Conservation (phyloP, 2,797 vertebrate species). For the Dendrocincla fuliginosa region DNA sequence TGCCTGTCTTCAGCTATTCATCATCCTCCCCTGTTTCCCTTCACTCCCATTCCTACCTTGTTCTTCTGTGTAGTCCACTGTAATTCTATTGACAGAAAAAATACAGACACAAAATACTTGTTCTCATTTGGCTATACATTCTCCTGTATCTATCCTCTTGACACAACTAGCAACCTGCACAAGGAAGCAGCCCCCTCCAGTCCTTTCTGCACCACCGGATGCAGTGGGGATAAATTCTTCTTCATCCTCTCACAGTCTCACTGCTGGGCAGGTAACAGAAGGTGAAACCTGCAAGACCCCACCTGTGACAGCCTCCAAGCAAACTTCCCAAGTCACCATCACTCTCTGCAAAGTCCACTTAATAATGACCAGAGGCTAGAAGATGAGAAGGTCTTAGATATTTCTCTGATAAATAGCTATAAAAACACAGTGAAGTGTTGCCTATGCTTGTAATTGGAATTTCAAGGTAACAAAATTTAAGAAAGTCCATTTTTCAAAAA, state of each 20-base stretch:
- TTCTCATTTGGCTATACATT: background rate
- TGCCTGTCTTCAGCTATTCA: background rate
- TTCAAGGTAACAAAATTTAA: background rate
- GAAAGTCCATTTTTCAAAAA: background rate
- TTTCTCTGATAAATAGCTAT: background rate
- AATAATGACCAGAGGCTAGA: background rate
- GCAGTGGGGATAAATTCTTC: background rate
- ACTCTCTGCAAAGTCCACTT: background rate
- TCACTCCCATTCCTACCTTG: background rate
- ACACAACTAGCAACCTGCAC: background rate
- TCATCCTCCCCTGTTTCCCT: background rate
- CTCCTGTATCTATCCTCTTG: background rate
- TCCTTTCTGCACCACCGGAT: background rate
- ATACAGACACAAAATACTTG: background rate
- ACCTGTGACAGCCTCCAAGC: background rate
- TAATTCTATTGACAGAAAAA: background rate
- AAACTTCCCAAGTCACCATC: background rate
- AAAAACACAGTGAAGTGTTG: background rate
- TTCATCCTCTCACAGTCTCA: fast-evolving
- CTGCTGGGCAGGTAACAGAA: background rate
- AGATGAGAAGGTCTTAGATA: background rate
- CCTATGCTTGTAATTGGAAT: background rate
- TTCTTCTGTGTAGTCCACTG: background rate
- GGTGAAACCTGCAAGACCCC: background rate
- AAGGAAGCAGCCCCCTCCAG: background rate